These are phyloP conservation scores for Mormyrops boulengeri DNA, from an alignment of 2,797 vertebrate species.

Conservation along the genomic window DNA sequence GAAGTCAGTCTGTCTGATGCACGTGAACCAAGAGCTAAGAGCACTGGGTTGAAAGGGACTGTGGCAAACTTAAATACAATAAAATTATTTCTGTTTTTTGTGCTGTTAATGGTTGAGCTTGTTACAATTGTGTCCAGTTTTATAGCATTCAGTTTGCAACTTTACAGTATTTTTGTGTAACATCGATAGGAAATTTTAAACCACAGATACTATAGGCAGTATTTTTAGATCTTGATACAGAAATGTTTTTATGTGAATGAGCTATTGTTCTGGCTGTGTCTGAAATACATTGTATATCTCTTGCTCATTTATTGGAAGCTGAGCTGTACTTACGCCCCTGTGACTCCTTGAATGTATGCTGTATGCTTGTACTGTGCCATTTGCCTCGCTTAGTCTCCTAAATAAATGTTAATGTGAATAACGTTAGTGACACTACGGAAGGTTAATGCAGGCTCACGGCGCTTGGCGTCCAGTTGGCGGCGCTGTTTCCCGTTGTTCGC, in stretches of 20 bases:
- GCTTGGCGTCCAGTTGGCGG: neutral
- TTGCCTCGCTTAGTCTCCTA: neutral
- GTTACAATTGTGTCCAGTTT: neutral
- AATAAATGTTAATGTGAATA: neutral
- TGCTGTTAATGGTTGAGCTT: neutral
- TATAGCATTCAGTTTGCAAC: neutral
- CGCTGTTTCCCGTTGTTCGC: conserved; percentile 12
- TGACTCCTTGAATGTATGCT: neutral
- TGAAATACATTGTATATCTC: neutral
- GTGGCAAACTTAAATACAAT: neutral
- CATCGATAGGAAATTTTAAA: neutral
- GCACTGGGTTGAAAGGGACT: neutral
- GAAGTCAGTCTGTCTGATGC: neutral
- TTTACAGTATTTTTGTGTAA: neutral
- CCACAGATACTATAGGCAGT: neutral
- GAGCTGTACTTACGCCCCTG: neutral
- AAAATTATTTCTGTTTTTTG: neutral
- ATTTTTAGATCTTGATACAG: neutral
- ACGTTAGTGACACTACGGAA: neutral
- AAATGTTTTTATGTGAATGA: neutral
- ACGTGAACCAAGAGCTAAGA: neutral
- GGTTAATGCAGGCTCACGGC: neutral
- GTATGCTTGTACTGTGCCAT: neutral
- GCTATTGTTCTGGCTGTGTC: neutral
- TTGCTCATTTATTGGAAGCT: neutral